phyloP scores from a whole-genome alignment of 2,797 vertebrate genomes.

The Spea hammondii region DNA sequence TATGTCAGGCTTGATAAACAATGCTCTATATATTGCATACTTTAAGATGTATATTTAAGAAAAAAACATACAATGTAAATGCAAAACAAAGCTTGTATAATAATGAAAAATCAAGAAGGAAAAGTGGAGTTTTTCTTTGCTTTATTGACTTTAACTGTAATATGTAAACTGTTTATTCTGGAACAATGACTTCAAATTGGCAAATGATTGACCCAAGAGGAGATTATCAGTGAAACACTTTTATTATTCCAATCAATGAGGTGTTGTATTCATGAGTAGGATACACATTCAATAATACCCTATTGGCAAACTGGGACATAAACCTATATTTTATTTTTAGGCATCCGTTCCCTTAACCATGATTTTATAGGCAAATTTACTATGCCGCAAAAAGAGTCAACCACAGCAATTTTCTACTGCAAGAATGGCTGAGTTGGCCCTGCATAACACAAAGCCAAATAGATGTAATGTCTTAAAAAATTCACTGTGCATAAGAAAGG shows the following conservation, averaged over 20 bases:
- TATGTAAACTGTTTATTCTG: conserved; percentile 14
- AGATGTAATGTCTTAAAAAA: no score
- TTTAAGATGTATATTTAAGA: conserved; percentile 29
- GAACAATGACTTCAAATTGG: conserved; percentile 8
- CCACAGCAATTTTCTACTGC: no score
- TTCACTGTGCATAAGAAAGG: no score
- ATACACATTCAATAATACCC: no score
- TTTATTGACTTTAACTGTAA: conserved; percentile 7
- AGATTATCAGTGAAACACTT: conserved; percentile 6
- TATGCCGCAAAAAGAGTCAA: no score
- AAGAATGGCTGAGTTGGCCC: no score
- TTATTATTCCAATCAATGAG: not conserved
- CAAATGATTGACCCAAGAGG: conserved; percentile 10
- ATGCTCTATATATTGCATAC: conserved; percentile 17
- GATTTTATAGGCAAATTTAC: no score
- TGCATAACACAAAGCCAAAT: no score
- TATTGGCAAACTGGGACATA: no score
- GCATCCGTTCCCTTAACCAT: no score
- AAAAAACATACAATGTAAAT: conserved; percentile 16
- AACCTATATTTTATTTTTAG: no score
- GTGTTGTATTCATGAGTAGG: no score
- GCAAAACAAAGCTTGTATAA: conserved; percentile 21
- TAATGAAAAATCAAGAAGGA: not conserved
- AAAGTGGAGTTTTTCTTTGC: not conserved
- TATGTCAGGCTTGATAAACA: conserved; percentile 43